Percentiles rank a stretch among this genome's conserved stretches.
Conservation (phyloP, 2,888 invertebrate species). For the Amorpha juglandis region DNA sequence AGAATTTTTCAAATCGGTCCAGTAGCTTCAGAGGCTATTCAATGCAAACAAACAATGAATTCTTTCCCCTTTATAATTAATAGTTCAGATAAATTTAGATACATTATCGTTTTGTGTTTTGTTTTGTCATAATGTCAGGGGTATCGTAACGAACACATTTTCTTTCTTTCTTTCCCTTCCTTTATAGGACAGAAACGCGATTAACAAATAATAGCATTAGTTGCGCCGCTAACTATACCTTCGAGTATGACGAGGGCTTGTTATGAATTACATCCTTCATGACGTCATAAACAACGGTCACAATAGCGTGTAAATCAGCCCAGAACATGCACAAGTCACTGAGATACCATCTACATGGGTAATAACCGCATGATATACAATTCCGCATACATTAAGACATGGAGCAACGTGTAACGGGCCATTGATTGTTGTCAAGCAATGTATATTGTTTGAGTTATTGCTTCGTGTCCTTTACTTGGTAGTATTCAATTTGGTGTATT, state of each 20-base stretch:
- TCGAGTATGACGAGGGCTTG: not conserved
- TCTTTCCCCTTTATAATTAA: too few species aligned
- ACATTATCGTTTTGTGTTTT: too few species aligned
- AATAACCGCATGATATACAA: conserved; percentile 7
- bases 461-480: not conserved
- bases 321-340: not conserved
- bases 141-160: too few species aligned
- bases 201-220: too few species aligned
- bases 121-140: too few species aligned
- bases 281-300: not conserved
- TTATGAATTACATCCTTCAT: not conserved
- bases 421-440: not conserved
- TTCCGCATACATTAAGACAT: not conserved
- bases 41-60: too few species aligned
- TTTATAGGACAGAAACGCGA: too few species aligned
- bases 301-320: not conserved
- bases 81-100: too few species aligned
- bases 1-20: too few species aligned
- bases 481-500: not conserved
- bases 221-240: not conserved
- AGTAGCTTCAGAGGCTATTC: too few species aligned
- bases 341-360: conserved; percentile 6
- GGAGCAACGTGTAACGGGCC: not conserved
- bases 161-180: too few species aligned
- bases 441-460: not conserved